These are phyloP conservation scores for Clarias batrachus DNA, from an alignment of 2,113 vertebrate species.

Conservation along the genomic window DNA sequence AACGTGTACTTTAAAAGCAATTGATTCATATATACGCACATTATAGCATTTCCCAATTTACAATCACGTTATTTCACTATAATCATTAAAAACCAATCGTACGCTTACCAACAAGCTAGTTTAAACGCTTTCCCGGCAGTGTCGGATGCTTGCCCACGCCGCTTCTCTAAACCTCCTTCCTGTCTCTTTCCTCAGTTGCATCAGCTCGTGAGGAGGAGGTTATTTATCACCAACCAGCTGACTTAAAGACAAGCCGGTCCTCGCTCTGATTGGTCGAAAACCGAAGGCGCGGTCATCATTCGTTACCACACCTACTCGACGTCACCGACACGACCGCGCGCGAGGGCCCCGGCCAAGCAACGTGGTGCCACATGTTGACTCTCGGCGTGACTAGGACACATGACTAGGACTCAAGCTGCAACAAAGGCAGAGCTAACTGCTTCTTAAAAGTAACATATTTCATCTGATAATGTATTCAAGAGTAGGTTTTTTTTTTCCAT, in stretches of 20 bases:
- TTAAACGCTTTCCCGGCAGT: neutral
- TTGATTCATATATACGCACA: neutral
- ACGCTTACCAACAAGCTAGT: slow-evolving; percentile 34
- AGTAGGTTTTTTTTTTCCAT: neutral
- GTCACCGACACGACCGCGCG: slow-evolving; percentile 36
- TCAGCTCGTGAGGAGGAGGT: slow-evolving; percentile 60
- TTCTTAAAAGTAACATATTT: neutral
- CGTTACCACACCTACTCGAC: slow-evolving; percentile 54
- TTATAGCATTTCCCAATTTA: neutral
- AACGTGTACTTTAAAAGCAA: neutral
- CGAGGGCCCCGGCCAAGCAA: slow-evolving; percentile 6
- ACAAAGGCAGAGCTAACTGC: neutral
- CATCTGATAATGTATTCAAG: neutral
- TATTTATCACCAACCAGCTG: slow-evolving; percentile 64
- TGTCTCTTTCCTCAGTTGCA: slow-evolving; percentile 64
- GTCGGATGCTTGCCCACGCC: neutral
- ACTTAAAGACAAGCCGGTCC: slow-evolving; percentile 61
- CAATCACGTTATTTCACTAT: neutral
- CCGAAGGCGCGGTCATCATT: slow-evolving; percentile 70
- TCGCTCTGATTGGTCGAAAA: slow-evolving; percentile 66
- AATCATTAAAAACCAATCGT: neutral
- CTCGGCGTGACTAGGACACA: neutral
- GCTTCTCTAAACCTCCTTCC: neutral
- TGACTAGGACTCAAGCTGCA: neutral
- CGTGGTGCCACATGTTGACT: slow-evolving; percentile 32